Conservation (phyloP, 35 echinoderm and acorn worm genomes). For the Eucidaris tribuloides region DNA sequence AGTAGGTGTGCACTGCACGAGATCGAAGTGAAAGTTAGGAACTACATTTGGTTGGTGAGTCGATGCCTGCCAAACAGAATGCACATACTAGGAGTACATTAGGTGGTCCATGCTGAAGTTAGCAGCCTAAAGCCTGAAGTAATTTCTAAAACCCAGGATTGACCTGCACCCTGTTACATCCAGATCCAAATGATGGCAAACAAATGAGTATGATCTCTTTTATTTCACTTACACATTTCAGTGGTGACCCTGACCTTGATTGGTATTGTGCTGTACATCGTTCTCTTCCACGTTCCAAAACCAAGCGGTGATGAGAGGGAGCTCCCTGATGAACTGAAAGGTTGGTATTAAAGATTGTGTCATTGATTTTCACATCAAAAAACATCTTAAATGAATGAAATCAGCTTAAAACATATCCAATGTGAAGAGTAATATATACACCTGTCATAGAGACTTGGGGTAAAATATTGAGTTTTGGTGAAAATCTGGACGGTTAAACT, state of each 20-base stretch:
- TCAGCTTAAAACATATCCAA: not conserved
- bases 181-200: no score
- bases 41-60: not conserved
- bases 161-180: no score
- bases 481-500: no score
- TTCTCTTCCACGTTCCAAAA: constrained; percentile 1
- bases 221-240: not conserved
- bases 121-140: not conserved
- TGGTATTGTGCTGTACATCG: not conserved
- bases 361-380: not conserved
- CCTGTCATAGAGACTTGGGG: not conserved
- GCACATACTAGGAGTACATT: not conserved
- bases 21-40: no score
- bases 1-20: no score
- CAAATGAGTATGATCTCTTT: not conserved
- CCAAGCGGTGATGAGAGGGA: not conserved
- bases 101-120: not conserved
- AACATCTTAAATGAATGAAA: not conserved
- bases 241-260: not conserved
- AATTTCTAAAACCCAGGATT: not conserved
- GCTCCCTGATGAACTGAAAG: not conserved
- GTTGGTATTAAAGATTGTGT: not conserved
- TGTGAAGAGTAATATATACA: not conserved
- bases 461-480: not conserved
- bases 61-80: not conserved